These are phyloP conservation scores for Clamator glandarius DNA, from an alignment of 2,797 vertebrate genomes.

Conservation along the genomic window DNA sequence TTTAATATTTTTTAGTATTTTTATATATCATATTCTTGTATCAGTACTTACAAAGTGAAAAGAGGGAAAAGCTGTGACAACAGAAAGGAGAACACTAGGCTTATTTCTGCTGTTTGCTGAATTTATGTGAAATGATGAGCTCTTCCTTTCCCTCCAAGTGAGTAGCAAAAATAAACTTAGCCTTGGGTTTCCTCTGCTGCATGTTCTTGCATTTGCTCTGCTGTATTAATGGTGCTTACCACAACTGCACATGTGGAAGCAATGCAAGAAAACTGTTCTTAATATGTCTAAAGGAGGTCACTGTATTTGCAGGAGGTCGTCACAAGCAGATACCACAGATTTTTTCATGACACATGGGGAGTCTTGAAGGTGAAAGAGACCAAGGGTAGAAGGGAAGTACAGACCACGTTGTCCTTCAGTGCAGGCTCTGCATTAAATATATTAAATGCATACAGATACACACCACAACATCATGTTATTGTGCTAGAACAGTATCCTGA, in stretches of 20 bases:
- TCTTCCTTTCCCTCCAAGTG: background rate
- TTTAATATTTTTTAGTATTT: too few relatives aligned
- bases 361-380: background rate
- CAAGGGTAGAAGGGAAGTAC: background rate
- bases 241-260: background rate
- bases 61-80: background rate
- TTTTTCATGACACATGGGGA: background rate
- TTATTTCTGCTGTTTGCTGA: background rate
- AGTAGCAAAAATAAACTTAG: background rate
- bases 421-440: rapidly evolving
- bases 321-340: background rate
- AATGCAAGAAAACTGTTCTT: background rate
- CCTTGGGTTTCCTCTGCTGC: background rate
- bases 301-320: rapidly evolving
- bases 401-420: background rate
- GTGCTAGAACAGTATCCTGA: constrained; percentile 29
- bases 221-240: background rate
- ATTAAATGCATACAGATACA: background rate
- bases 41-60: background rate
- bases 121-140: background rate
- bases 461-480: background rate
- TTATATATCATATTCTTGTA: background rate
- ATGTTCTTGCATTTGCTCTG: background rate
- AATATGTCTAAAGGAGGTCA: background rate
- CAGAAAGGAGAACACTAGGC: background rate